Percentiles rank a stretch among this genome's conserved stretches.
Evolutionary conservation across 2,113 vertebrate genomes (phyloP).

Genomic region (Sminthopsis crassicaudata): DNA sequence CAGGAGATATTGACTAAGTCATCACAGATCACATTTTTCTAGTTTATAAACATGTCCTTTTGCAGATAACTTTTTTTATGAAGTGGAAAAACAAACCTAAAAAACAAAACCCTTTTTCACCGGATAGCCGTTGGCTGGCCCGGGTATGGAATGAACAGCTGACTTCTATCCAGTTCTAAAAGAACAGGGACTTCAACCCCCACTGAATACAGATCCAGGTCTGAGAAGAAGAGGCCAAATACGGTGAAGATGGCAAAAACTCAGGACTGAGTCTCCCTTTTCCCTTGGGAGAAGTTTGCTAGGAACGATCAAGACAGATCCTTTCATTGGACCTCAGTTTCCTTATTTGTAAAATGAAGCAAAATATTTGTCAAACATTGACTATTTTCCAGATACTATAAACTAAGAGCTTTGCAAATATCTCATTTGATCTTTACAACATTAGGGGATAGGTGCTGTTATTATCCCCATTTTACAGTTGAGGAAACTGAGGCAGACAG

Average conservation of each 20-base stretch:
- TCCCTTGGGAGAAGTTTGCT: background rate
- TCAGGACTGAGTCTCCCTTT: background rate
- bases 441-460: background rate
- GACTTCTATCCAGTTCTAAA: background rate
- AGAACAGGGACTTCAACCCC: background rate
- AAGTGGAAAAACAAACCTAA: background rate
- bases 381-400: background rate
- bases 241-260: background rate
- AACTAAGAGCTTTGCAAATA: background rate
- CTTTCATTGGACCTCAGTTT: background rate
- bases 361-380: background rate
- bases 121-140: too few species aligned
- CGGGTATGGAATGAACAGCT: fast-evolving
- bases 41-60: conserved; percentile 18
- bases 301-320: background rate
- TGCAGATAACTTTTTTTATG: background rate
- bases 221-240: background rate
- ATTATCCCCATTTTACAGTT: background rate
- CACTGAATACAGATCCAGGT: background rate
- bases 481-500: background rate
- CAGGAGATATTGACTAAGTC: background rate
- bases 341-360: background rate
- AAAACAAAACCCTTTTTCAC: background rate
- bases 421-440: background rate
- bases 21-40: background rate